Evolutionary conservation across 2,113 vertebrate genomes (phyloP).

Genomic region (Pitta sordida): DNA sequence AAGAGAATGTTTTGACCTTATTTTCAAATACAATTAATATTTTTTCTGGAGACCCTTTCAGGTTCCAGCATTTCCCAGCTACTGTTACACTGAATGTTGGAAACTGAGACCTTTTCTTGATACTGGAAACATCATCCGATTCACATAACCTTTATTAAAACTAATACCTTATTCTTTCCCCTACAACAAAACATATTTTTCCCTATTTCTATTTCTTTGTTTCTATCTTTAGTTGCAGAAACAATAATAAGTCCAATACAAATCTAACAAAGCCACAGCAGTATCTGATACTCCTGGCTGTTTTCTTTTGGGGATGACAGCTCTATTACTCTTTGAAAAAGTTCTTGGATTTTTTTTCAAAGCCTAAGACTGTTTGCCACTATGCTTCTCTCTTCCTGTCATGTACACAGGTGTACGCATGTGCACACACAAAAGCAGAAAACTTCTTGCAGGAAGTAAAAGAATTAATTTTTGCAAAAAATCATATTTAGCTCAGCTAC

Average conservation of each 20-base stretch:
- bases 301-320: background rate
- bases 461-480: background rate
- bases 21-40: background rate
- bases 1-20: background rate
- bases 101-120: background rate
- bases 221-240: background rate
- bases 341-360: background rate
- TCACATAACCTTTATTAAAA: background rate
- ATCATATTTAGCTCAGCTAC: background rate
- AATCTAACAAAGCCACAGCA: background rate
- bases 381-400: background rate
- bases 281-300: background rate
- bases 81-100: accelerated
- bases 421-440: background rate
- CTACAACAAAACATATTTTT: background rate
- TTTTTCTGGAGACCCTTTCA: background rate
- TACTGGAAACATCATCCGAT: background rate
- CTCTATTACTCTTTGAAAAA: background rate
- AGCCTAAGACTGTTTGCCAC: background rate
- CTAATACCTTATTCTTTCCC: background rate
- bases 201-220: background rate
- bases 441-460: background rate
- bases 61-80: background rate
- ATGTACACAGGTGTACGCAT: accelerated
- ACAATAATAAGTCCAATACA: background rate